Percentiles rank a stretch among this genome's conserved stretches.
These are phyloP conservation scores for Oedothorax gibbosus DNA, from an alignment of 1,140 invertebrate genomes.

Conservation along the genomic window DNA sequence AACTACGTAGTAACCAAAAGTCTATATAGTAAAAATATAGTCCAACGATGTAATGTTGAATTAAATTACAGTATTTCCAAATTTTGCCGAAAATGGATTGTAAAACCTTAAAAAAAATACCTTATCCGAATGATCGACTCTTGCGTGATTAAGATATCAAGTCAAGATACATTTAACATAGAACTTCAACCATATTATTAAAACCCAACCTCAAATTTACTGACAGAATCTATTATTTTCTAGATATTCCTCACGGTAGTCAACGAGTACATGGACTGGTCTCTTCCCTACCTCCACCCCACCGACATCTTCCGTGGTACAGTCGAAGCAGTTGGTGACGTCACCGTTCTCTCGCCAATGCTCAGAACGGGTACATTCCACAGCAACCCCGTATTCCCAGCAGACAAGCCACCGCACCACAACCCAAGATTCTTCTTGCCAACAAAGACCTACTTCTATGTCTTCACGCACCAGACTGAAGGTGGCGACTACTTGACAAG, in stretches of 20 bases:
- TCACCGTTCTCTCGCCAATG: slow-evolving; percentile 90
- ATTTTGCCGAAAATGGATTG: too few relatives aligned
- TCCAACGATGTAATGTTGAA: too few relatives aligned
- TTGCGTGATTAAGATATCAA: too few relatives aligned
- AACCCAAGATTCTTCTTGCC: slow-evolving; percentile 76
- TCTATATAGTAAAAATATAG: too few relatives aligned
- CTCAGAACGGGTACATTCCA: slow-evolving; percentile 92
- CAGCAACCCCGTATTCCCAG: slow-evolving; percentile 70
- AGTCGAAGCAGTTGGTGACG: slow-evolving; percentile 91
- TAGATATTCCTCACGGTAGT: slow-evolving; percentile 97
- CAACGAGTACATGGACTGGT: slow-evolving; percentile 98
- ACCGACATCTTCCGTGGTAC: slow-evolving; percentile 93
- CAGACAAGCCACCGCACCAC: slow-evolving; percentile 67
- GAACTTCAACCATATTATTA: too few relatives aligned
- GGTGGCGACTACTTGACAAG: slow-evolving; percentile 79
- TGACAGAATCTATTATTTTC: neutral
- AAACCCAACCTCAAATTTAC: neutral
- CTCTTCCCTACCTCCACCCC: slow-evolving; percentile 89
- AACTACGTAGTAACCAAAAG: too few relatives aligned
- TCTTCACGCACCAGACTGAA: slow-evolving; percentile 94
- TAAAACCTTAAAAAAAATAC: too few relatives aligned
- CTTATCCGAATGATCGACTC: too few relatives aligned
- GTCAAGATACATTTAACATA: too few relatives aligned
- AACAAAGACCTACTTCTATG: slow-evolving; percentile 91
- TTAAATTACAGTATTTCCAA: too few relatives aligned